A percentile compares a stretch with the other conserved stretches of the same genome.
Conservation (phyloP, 2,113 vertebrate genomes). For the Oryzias javanicus region DNA sequence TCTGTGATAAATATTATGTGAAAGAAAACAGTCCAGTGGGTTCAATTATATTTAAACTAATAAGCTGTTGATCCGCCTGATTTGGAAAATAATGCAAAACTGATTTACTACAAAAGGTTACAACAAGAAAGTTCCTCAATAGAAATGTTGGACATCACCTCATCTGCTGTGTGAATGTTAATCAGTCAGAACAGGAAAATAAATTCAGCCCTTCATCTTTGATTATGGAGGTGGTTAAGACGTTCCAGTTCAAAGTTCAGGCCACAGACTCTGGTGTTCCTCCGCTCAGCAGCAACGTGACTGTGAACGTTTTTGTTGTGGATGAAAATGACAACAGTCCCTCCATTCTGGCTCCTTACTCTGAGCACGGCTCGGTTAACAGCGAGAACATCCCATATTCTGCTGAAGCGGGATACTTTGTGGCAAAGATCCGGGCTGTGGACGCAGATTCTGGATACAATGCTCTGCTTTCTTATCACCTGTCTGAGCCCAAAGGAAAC, state of each 20-base stretch:
- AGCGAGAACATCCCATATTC: constrained; percentile 76
- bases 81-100: constrained; percentile 75
- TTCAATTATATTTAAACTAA: constrained; percentile 71
- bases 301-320: constrained; percentile 79
- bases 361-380: constrained; percentile 72
- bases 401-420: constrained; percentile 76
- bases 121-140: constrained; percentile 43
- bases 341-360: constrained; percentile 75
- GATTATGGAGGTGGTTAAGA: constrained; percentile 84
- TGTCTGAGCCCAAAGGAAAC: constrained; percentile 56
- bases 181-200: constrained; percentile 78
- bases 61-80: constrained; percentile 81
- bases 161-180: constrained; percentile 76
- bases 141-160: constrained; percentile 68
- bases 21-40: constrained; percentile 83
- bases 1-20: constrained; percentile 73
- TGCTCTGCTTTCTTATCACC: constrained; percentile 64
- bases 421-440: constrained; percentile 63
- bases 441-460: constrained; percentile 68
- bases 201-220: constrained; percentile 75
- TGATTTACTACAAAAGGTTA: constrained; percentile 76
- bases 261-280: constrained; percentile 82
- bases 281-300: constrained; percentile 74
- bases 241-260: constrained; percentile 80
- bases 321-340: constrained; percentile 86